Evolutionary conservation across 2,888 invertebrate species (phyloP).

Genomic region (Chloroclystis v-ata): DNA sequence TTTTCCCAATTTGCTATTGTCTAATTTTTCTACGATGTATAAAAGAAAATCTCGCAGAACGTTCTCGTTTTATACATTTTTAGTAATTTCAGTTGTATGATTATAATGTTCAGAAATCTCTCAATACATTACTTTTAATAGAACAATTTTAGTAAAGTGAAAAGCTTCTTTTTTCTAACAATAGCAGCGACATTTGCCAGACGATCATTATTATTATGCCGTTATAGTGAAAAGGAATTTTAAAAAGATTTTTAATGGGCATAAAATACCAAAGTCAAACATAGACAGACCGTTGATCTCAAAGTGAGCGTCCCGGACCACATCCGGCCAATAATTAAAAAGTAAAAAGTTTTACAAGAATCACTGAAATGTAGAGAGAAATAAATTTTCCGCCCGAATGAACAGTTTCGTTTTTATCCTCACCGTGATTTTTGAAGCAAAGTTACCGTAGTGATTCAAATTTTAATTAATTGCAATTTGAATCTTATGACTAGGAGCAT

Average conservation of each 20-base stretch:
- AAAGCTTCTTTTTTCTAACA: conserved; percentile 14
- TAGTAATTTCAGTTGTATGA: too few species aligned
- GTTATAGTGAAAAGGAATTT: conserved; percentile 13
- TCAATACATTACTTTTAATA: too few species aligned
- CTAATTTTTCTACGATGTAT: too few species aligned
- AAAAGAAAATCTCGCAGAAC: too few species aligned
- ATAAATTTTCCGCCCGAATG: conserved; percentile 66
- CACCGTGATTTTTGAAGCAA: conserved; percentile 51
- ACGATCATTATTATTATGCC: conserved; percentile 10
- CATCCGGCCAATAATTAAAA: conserved; percentile 73
- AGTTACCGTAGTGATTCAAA: conserved; percentile 5
- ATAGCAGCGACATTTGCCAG: neutral
- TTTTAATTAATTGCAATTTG: conserved; percentile 1
- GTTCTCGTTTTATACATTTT: neutral
- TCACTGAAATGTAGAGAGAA: conserved; percentile 64
- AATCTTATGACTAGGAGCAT: conserved; percentile 8
- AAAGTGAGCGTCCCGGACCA: conserved; percentile 47
- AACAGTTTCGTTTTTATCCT: conserved; percentile 67
- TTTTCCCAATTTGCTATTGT: too few species aligned
- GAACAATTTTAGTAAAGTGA: neutral
- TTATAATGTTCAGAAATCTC: neutral
- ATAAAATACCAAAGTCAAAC: conserved; percentile 44
- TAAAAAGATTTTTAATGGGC: conserved; percentile 11
- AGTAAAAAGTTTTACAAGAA: conserved; percentile 66
- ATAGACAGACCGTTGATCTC: conserved; percentile 50